Percentiles rank a stretch among this genome's conserved stretches.
phyloP scores from a whole-genome alignment of 1,140 invertebrate species.

The Calliphora vicina region DNA sequence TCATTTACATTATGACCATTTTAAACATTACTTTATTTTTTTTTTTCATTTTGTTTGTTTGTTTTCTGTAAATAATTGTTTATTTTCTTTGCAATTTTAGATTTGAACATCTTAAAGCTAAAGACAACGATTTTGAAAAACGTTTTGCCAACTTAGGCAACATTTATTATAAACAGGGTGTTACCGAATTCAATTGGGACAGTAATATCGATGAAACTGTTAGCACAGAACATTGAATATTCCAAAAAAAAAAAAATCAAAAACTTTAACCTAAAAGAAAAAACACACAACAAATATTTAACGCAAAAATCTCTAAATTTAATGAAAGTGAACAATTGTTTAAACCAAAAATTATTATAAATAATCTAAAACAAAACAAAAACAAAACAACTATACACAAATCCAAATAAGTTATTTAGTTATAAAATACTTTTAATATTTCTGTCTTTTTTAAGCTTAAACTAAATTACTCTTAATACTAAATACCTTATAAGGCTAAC shows the following conservation, averaged over 20 bases:
- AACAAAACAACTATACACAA: not conserved
- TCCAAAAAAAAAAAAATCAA: not conserved
- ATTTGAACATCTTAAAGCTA: conserved; percentile 80
- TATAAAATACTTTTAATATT: conserved; percentile 1
- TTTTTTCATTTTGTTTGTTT: not conserved
- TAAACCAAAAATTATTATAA: conserved; percentile 34
- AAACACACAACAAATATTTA: conserved; percentile 4
- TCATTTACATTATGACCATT: too few relatives aligned
- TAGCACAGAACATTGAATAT: conserved; percentile 59
- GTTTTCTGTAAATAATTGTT: not conserved
- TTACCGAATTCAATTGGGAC: conserved; percentile 87
- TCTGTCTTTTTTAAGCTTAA: not conserved
- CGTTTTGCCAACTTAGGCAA: conserved; percentile 82
- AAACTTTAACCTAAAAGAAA: too few relatives aligned
- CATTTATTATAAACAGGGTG: conserved; percentile 73
- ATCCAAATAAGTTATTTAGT: conserved; percentile 1
- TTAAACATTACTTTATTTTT: too few relatives aligned
- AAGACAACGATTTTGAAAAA: conserved; percentile 81
- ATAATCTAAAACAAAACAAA: conserved; percentile 7
- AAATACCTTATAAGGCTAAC: not conserved
- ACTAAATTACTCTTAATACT: not conserved
- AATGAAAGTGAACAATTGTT: conserved; percentile 9
- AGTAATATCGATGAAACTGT: conserved; percentile 78
- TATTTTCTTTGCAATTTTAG: conserved; percentile 60
- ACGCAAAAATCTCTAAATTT: not conserved